A percentile compares a stretch with the other conserved stretches of the same genome.
Conservation (phyloP, 2,113 vertebrate species). For the Pelobates fuscus region DNA sequence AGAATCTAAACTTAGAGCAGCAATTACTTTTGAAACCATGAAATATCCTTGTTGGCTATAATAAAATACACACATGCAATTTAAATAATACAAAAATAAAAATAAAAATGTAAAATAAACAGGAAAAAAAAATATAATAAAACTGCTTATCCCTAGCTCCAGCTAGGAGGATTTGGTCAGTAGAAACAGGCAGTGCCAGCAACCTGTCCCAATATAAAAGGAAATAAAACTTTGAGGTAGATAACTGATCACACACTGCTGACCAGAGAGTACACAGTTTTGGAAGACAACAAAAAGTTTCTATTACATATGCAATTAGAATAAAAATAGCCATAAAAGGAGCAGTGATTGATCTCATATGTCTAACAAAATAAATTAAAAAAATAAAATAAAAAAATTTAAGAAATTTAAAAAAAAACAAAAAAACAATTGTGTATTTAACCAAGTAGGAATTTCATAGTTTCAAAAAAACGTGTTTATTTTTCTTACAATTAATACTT, state of each 20-base stretch:
- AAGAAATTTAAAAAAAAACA: conserved; percentile 71
- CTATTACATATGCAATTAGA: conserved; percentile 76
- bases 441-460: conserved; percentile 79
- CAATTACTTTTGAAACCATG: conserved; percentile 87
- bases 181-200: conserved; percentile 94
- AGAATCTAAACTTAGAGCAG: conserved; percentile 84
- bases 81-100: conserved; percentile 81
- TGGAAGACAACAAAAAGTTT: conserved; percentile 88
- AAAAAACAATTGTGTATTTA: conserved; percentile 69
- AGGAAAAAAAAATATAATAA: conserved; percentile 77
- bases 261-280: conserved; percentile 92
- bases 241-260: conserved; percentile 91
- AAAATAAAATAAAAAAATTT: conserved; percentile 53
- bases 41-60: conserved; percentile 86
- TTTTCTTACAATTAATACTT: conserved; percentile 81
- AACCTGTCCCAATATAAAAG: conserved; percentile 90
- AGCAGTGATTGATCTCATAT: conserved; percentile 75
- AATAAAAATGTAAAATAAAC: conserved; percentile 66
- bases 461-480: conserved; percentile 69
- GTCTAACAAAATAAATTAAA: conserved; percentile 66
- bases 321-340: conserved; percentile 72
- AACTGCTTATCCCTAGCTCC: conserved; percentile 90
- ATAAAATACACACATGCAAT: conserved; percentile 77
- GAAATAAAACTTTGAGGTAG: conserved; percentile 96
- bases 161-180: conserved; percentile 95